Percentiles rank a stretch among this genome's conserved stretches.
Evolutionary conservation across 2,797 vertebrate genomes (phyloP).

Genomic region (Valencia hispanica): DNA sequence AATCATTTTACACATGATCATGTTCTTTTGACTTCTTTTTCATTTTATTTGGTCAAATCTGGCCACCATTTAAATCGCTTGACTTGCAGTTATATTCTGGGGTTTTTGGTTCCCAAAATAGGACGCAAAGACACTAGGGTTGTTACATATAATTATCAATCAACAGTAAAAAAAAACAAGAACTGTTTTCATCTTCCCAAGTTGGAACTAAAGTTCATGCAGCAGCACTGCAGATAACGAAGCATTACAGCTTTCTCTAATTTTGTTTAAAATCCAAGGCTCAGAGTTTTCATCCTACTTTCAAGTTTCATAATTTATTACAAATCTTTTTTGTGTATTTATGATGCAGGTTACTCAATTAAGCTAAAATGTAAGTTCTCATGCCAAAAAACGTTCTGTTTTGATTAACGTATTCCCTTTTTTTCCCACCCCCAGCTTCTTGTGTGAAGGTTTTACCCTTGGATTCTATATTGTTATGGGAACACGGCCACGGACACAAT

Average conservation of each 20-base stretch:
- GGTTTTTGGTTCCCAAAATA: neutral
- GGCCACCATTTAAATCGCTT: neutral
- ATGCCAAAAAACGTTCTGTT: neutral
- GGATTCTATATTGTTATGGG: constrained; percentile 2
- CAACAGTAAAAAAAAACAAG: no score
- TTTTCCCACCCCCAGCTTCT: neutral
- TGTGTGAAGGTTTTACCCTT: neutral
- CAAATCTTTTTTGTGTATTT: neutral
- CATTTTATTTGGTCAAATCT: neutral
- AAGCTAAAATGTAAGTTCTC: neutral
- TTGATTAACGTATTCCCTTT: neutral
- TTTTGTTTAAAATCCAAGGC: neutral
- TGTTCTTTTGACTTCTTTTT: neutral
- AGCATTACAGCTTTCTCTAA: no score
- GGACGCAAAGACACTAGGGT: neutral
- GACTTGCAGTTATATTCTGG: neutral
- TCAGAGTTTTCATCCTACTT: neutral
- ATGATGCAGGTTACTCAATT: neutral
- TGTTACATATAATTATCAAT: neutral
- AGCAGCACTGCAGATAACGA: no score
- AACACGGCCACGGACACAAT: neutral
- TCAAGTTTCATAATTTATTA: neutral
- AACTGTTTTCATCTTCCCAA: no score
- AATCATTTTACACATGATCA: neutral
- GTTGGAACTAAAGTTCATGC: no score